Percentiles rank a stretch among this genome's conserved stretches.
phyloP scores from a whole-genome alignment of 1,140 invertebrate genomes.

The Sminthurides bifidus region DNA sequence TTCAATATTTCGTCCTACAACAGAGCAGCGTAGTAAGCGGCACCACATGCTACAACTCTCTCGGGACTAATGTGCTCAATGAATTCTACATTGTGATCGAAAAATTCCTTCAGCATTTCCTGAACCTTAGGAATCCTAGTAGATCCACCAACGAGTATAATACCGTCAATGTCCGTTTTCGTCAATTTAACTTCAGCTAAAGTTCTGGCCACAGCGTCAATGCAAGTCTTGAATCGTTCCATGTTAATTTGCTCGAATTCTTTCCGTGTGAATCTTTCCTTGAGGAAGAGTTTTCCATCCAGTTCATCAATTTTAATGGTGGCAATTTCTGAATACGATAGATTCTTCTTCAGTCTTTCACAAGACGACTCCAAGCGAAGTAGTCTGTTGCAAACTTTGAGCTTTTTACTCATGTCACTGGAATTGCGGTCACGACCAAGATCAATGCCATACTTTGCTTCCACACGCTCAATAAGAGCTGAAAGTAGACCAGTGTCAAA shows the following conservation, averaged over 20 bases:
- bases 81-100: slow-evolving; percentile 8
- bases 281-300: neutral
- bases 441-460: neutral
- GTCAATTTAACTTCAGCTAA: slow-evolving; percentile 45
- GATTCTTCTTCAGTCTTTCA: slow-evolving; percentile 6
- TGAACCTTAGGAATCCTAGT: slow-evolving; percentile 17
- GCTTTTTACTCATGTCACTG: neutral
- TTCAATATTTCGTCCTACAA: too few species aligned
- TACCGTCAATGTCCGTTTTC: slow-evolving; percentile 32
- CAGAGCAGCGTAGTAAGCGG: too few species aligned
- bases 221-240: slow-evolving; percentile 40
- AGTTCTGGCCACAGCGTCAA: slow-evolving; percentile 49
- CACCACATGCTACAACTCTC: slow-evolving; percentile 46
- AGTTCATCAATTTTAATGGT: slow-evolving; percentile 16
- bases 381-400: slow-evolving; percentile 10
- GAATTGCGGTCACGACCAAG: neutral
- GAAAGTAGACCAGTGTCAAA: slow-evolving; percentile 34
- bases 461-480: slow-evolving; percentile 39
- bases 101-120: slow-evolving; percentile 9
- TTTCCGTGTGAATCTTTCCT: neutral
- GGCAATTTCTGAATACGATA: slow-evolving; percentile 5
- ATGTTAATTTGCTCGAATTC: slow-evolving; percentile 23
- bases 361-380: too few species aligned
- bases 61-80: slow-evolving; percentile 40
- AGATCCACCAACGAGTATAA: slow-evolving; percentile 18